Evolutionary conservation across 2,113 vertebrate genomes (phyloP), one percentile per base, ranked within the genome.

Genomic region (Ictalurus furcatus): DNA sequence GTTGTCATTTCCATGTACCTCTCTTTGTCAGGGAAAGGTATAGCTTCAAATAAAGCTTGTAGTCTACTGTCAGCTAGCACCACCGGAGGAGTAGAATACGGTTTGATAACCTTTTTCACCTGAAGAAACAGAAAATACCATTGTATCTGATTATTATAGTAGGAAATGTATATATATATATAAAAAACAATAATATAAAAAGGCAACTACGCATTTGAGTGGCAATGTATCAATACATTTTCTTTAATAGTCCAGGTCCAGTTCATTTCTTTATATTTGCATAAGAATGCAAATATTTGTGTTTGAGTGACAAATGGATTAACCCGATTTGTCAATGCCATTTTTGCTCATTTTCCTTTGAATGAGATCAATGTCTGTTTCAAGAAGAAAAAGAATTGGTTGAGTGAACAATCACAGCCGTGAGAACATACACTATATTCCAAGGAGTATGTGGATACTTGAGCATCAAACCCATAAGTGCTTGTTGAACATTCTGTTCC

Each of bases 11-110:
- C 23, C n/a, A 40, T 8, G 7, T 93, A 97, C 97, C 96, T 96
- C 86, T 95, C 93, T 92, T 97, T 97, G 19, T 97, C 96, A 85
- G 95, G 88, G 88, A 96, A 97, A 0, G 95, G 94, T 82, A 97
- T 93, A 56, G 95, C 94, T 56, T 95, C 92, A 88, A 95, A 97
- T 63, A 97, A 91, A 7, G 78, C 85, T 54, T 94, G 85, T 71
- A 95, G 93, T 69, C 91, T 94, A 65, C 21, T 82, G 0, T 92
- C 88, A 83, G 87, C 16, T 1, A 86, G 25, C n/a, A 56, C 61
- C 17, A 94, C 90, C 48, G 0, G 91, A 30, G n/a, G 81, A 88
- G 59, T 93, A 0, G 91, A 92, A 90, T 94, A 92, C 0, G 94
- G 95, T 25, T 19, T 17, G 87, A 95, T 78, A 48, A 19, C 23